phyloP scores from a whole-genome alignment of 2,113 vertebrate species.

The Myrmophylax atrothorax region DNA sequence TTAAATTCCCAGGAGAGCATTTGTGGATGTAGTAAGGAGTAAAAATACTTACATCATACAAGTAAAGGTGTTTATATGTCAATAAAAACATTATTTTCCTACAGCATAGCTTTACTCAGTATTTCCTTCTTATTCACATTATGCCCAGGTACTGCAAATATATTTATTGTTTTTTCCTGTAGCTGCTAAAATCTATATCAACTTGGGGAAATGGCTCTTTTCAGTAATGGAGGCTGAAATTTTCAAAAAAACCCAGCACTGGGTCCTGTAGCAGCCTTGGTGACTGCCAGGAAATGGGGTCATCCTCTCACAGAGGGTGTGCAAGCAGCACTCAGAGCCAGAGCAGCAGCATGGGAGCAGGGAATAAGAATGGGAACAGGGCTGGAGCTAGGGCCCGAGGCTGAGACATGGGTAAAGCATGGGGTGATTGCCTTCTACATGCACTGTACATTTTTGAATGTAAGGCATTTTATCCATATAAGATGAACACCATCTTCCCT shows the following conservation, averaged over 20 bases:
- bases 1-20: neutral
- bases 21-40: neutral
- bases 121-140: neutral
- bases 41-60: neutral
- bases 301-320: neutral
- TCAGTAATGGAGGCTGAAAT: neutral
- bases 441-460: neutral
- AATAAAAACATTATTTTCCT: neutral
- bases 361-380: rapidly evolving
- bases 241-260: neutral
- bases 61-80: neutral
- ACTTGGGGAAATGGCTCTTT: neutral
- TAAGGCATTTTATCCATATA: neutral
- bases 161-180: neutral
- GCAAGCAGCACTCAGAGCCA: neutral
- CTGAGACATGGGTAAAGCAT: rapidly evolving
- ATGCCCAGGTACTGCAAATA: neutral
- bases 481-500: neutral
- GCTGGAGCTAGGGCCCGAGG: too few relatives aligned
- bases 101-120: neutral
- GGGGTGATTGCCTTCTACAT: neutral
- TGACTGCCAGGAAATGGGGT: rapidly evolving
- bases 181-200: neutral
- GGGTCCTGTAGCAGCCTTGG: neutral
- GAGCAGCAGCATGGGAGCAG: too few relatives aligned